These are phyloP conservation scores for Babylonia areolata DNA, from an alignment of 1,140 invertebrate genomes.

Conservation along the genomic window DNA sequence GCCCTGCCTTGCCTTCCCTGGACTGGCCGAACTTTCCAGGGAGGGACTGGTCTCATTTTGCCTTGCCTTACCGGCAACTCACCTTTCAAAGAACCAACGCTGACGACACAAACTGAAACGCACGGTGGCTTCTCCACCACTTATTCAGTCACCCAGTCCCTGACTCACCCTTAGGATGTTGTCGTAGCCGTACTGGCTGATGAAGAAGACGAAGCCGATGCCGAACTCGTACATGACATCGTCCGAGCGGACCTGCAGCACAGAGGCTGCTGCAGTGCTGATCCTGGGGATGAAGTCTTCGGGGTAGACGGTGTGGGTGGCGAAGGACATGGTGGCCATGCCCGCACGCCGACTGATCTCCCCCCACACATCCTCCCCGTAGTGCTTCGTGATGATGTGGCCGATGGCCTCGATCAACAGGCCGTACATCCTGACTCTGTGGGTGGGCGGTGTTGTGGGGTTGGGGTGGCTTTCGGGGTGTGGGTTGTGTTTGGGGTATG, in stretches of 20 bases:
- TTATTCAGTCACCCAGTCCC: neutral
- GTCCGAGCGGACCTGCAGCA: constrained; percentile 60
- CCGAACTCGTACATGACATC: constrained; percentile 73
- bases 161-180: constrained; percentile 79
- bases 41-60: too few species aligned
- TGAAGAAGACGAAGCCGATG: constrained; percentile 73
- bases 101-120: too few species aligned
- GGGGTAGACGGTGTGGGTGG: constrained; percentile 88
- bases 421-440: constrained; percentile 82
- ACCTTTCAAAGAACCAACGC: too few species aligned
- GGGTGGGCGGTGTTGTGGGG: neutral
- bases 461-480: too few species aligned
- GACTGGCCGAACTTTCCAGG: too few species aligned
- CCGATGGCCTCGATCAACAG: constrained; percentile 93
- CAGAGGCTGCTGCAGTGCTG: constrained; percentile 81
- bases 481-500: too few species aligned
- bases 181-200: constrained; percentile 95
- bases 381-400: constrained; percentile 91
- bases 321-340: constrained; percentile 88
- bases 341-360: constrained; percentile 83
- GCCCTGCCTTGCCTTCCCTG: too few species aligned
- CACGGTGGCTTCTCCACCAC: neutral
- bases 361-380: constrained; percentile 87
- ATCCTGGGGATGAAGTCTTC: constrained; percentile 87
- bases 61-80: too few species aligned